Evolutionary conservation across 1,140 invertebrate genomes (phyloP).

Genomic region (Elymnias hypermnestra): DNA sequence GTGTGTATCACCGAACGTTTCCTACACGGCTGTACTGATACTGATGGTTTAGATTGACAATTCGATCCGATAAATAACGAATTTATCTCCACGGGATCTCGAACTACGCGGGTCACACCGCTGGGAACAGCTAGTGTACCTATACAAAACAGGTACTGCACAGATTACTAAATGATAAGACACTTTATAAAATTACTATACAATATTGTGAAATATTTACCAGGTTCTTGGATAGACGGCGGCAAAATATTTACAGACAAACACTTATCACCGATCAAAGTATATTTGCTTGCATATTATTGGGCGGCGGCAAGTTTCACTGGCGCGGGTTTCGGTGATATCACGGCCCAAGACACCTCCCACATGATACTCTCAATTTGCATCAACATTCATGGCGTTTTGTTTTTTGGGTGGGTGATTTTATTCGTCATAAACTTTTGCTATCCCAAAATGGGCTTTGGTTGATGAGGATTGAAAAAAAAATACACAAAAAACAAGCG

Average conservation of each 20-base stretch:
- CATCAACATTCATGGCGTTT: slow-evolving; percentile 59
- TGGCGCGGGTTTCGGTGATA: slow-evolving; percentile 67
- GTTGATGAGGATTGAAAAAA: slow-evolving; percentile 1
- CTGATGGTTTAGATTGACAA: no score
- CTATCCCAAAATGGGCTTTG: background rate
- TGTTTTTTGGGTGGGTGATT: slow-evolving; percentile 67
- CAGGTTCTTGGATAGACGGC: slow-evolving; percentile 56
- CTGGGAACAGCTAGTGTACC: no score
- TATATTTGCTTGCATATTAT: slow-evolving; percentile 63
- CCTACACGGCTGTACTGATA: no score
- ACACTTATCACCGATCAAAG: slow-evolving; percentile 44
- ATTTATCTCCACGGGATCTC: no score
- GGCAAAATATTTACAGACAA: slow-evolving; percentile 38
- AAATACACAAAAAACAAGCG: background rate
- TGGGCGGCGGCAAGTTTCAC: slow-evolving; percentile 66
- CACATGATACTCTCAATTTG: slow-evolving; percentile 62
- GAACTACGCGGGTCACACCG: no score
- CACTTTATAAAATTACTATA: no score
- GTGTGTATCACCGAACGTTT: no score
- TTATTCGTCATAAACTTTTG: background rate
- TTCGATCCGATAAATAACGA: no score
- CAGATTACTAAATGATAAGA: no score
- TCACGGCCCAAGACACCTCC: slow-evolving; percentile 57
- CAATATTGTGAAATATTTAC: no score
- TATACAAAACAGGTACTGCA: no score